A percentile compares a stretch with the other conserved stretches of the same genome.
These are phyloP conservation scores for Pomatorhinus ruficollis DNA, from an alignment of 2,113 vertebrate genomes.

Conservation along the genomic window DNA sequence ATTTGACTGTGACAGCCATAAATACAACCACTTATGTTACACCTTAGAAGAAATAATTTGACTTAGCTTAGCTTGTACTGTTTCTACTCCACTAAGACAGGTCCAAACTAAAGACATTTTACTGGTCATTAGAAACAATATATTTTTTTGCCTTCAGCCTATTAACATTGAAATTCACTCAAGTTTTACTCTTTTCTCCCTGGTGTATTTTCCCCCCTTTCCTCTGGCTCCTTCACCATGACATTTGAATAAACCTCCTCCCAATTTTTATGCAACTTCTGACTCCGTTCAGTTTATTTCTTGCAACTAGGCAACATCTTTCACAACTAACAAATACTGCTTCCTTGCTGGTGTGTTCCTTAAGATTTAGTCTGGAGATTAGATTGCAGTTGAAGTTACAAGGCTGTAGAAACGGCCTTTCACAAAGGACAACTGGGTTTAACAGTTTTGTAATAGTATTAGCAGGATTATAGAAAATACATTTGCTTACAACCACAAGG, in stretches of 20 bases:
- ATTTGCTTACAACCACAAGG: not conserved
- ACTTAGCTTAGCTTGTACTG: not conserved
- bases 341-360: not conserved
- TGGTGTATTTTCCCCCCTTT: not conserved
- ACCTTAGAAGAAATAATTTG: not conserved
- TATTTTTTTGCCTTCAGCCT: not conserved
- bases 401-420: not conserved
- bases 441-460: not conserved
- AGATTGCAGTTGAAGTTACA: not conserved
- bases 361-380: not conserved
- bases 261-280: not conserved
- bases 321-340: not conserved
- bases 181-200: not conserved
- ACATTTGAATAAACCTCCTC: not conserved
- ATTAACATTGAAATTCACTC: not conserved
- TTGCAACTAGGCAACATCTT: not conserved
- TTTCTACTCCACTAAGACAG: not conserved
- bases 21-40: not conserved
- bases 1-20: not conserved
- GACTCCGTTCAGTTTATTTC: not conserved
- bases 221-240: not conserved
- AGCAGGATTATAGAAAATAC: not conserved
- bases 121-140: not conserved
- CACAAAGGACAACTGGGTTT: not conserved
- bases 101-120: not conserved